Evolutionary conservation across 2,113 vertebrate species (phyloP).

Genomic region (Micronisus gabar): DNA sequence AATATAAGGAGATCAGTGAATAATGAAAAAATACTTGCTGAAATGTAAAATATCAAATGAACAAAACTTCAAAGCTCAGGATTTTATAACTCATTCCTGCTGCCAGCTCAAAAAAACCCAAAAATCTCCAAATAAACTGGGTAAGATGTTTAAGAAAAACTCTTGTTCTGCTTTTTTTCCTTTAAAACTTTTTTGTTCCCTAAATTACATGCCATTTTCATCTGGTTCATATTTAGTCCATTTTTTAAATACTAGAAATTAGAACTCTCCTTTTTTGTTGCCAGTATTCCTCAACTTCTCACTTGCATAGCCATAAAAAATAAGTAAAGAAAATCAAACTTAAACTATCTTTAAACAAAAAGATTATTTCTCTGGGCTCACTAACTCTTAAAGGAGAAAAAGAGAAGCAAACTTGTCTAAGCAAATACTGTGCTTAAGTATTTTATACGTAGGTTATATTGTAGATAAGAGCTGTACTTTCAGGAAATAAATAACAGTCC

Average conservation of each 20-base stretch:
- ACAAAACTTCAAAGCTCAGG: neutral
- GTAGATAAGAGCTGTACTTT: neutral
- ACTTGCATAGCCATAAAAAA: neutral
- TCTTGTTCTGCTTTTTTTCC: neutral
- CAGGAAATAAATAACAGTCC: neutral
- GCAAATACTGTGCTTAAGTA: neutral
- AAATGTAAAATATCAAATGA: neutral
- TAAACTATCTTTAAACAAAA: neutral
- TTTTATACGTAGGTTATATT: neutral
- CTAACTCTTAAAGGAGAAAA: neutral
- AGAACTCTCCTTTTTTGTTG: neutral
- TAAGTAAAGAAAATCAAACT: neutral
- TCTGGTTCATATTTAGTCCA: neutral
- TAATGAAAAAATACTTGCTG: neutral
- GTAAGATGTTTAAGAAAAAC: neutral
- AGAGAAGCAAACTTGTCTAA: neutral
- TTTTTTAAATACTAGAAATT: neutral
- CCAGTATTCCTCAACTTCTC: neutral
- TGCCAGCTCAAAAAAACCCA: neutral
- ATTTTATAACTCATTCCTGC: neutral
- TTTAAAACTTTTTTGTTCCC: neutral
- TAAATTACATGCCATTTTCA: neutral
- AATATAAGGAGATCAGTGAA: neutral
- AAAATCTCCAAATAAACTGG: neutral
- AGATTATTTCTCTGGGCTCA: neutral